Base-by-base conservation (phyloP, 2,888 invertebrate genomes). In the Drosophila cognata region DNA sequence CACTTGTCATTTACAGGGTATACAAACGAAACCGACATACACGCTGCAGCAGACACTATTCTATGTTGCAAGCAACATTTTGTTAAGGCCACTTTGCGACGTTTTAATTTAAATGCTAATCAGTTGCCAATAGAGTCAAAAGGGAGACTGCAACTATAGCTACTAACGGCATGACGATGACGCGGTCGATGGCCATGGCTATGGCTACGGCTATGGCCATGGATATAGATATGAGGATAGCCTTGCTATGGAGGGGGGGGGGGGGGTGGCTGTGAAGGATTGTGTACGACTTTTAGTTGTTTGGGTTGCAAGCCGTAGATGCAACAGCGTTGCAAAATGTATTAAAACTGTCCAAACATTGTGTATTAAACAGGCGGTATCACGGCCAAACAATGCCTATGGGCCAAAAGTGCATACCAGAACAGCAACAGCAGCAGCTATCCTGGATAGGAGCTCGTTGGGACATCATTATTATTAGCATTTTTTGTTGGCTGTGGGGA, bases 81-180 rank as follows among this genome's bases (percentile, higher is more conserved):
- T 84, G 86, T 82, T 88, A 88, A 86, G 84, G 86, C 86, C 88
- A 88, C 88, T 88, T 88, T 88, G 88, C 84, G 88, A 86, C 86
- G 88, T 86, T 86, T 86, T 86, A 86, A 86, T 86, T 86, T 86
- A 86, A 88, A 86, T 86, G 86, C 88, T 86, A 86, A 86, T 86
- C 88, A 86, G 86, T 87, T 85, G 85, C 88, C 85, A 84, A 88
- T 85, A 84, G 88, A 87, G 63, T 77, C 75, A 82, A 85, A 88
- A 81, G 60, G 77, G 79, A 60, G 60, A 74, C 77, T 67, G 63
- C 38, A 38, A 18, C 41, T 38, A 55, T 36, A 38, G 41, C 69
- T 70, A 33, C 59, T 66, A 70, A 63, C 70, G 43, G 35, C 38
- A 36, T 57, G 56, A 58, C 61, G 28, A 60, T 55, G 53, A 48